A percentile compares a stretch with the other conserved stretches of the same genome.
Evolutionary conservation across 2,888 invertebrate species (phyloP).

Genomic region (Melieria crassipennis): DNA sequence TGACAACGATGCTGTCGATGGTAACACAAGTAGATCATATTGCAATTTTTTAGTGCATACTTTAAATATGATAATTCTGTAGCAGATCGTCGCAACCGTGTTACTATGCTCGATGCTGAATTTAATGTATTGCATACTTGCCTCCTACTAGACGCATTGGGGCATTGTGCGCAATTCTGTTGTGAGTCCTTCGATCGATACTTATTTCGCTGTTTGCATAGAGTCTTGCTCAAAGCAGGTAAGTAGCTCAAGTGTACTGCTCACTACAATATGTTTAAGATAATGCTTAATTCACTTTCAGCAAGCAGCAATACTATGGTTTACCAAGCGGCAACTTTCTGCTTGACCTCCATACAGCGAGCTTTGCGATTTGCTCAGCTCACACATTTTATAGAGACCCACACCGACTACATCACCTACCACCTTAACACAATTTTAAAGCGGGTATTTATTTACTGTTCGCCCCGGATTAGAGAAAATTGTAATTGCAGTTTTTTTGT

Average conservation of each 20-base stretch:
- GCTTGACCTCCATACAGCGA: slow-evolving; percentile 70
- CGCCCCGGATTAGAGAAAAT: background rate
- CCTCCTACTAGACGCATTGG: slow-evolving; percentile 76
- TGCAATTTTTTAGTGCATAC: too few species aligned
- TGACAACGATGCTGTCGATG: slow-evolving; percentile 47
- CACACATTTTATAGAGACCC: slow-evolving; percentile 72
- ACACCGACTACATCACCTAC: slow-evolving; percentile 80
- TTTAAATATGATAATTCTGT: too few species aligned
- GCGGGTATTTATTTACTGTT: slow-evolving; percentile 61
- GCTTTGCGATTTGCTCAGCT: slow-evolving; percentile 70
- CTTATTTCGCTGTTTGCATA: slow-evolving; percentile 74
- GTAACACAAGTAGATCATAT: slow-evolving; percentile 24
- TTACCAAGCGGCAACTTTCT: slow-evolving; percentile 71
- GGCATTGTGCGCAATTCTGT: slow-evolving; percentile 70
- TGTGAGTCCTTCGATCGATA: slow-evolving; percentile 69
- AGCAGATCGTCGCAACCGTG: slow-evolving; percentile 46
- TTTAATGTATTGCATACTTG: slow-evolving; percentile 75
- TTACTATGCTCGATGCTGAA: slow-evolving; percentile 67
- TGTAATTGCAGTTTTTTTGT: background rate
- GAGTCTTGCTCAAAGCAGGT: slow-evolving; percentile 79
- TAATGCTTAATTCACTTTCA: slow-evolving; percentile 51
- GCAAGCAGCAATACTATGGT: slow-evolving; percentile 74
- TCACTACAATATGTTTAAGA: background rate
- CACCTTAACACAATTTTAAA: slow-evolving; percentile 75
- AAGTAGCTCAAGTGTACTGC: slow-evolving; percentile 34